Conservation (phyloP, 1,140 invertebrate genomes). For the Bilobella aurantiaca region DNA sequence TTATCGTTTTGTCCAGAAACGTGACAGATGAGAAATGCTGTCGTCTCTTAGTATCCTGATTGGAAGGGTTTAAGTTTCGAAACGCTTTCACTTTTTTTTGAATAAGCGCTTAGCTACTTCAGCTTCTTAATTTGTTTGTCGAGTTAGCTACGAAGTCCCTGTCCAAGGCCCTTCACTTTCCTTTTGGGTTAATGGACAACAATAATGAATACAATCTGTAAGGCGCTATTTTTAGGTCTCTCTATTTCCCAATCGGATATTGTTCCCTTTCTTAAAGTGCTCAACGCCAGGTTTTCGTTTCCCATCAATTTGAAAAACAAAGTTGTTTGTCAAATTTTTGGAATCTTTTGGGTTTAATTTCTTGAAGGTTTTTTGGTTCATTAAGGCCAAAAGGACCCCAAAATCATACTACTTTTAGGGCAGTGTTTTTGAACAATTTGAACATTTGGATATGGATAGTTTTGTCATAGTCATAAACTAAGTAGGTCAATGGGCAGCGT, state of each 20-base stretch:
- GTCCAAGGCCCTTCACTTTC: not conserved
- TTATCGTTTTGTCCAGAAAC: too few relatives aligned
- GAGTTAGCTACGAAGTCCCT: too few relatives aligned
- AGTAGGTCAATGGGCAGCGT: constrained; percentile 11
- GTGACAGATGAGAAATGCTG: too few relatives aligned
- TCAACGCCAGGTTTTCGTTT: not conserved
- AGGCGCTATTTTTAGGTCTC: not conserved
- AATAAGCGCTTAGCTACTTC: too few relatives aligned
- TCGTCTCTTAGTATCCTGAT: too few relatives aligned
- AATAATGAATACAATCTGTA: not conserved
- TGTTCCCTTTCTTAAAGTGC: not conserved
- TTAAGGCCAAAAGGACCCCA: too few relatives aligned
- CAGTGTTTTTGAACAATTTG: not conserved
- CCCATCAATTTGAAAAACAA: not conserved
- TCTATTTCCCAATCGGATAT: not conserved
- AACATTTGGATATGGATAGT: not conserved
- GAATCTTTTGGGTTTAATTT: not conserved
- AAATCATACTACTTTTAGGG: too few relatives aligned
- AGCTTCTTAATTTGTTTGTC: too few relatives aligned
- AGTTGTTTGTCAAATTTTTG: not conserved
- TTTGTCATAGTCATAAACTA: constrained; percentile 6
- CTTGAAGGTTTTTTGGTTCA: too few relatives aligned
- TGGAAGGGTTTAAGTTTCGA: too few relatives aligned
- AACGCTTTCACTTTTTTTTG: not conserved
- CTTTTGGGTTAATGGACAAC: constrained; percentile 1